These are phyloP conservation scores for Dascillus cervinus DNA, from an alignment of 2,888 invertebrate genomes.

Conservation along the genomic window DNA sequence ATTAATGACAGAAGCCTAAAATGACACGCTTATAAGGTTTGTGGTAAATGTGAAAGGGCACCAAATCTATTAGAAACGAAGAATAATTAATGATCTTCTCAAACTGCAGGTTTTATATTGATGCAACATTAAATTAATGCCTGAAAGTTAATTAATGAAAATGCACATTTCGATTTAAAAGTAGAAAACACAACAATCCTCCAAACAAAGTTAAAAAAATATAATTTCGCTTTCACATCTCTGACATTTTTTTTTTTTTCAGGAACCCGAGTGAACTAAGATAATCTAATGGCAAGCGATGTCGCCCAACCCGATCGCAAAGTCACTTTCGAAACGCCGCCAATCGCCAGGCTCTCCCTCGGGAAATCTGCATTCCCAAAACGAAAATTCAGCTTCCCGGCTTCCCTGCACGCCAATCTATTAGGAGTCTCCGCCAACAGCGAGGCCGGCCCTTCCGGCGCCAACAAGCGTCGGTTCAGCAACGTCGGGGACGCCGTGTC, in stretches of 20 bases:
- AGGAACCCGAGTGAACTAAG: background rate
- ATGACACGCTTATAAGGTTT: too few relatives aligned
- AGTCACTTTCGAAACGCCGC: constrained; percentile 18
- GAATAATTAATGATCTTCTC: too few relatives aligned
- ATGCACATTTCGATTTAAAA: too few relatives aligned
- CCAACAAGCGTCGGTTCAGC: constrained; percentile 58
- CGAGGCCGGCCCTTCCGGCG: constrained; percentile 29
- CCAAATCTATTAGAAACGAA: too few relatives aligned
- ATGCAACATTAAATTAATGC: too few relatives aligned
- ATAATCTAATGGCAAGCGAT: constrained; percentile 18
- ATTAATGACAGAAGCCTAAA: too few relatives aligned
- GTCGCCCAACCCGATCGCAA: constrained; percentile 16
- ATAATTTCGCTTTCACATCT: too few relatives aligned
- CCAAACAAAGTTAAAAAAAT: too few relatives aligned
- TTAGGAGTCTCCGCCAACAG: constrained; percentile 19
- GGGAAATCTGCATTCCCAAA: constrained; percentile 32
- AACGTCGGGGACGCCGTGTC: constrained; percentile 68
- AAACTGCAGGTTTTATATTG: too few relatives aligned
- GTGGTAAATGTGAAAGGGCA: too few relatives aligned
- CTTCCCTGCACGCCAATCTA: constrained; percentile 40
- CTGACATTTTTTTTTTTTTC: background rate
- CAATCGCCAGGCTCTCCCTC: constrained; percentile 15
- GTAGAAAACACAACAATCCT: too few relatives aligned
- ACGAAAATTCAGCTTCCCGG: constrained; percentile 53
- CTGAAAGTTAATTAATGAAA: background rate